Evolutionary conservation across 2,113 vertebrate species (phyloP).

Genomic region (Nothoprocta pentlandii): DNA sequence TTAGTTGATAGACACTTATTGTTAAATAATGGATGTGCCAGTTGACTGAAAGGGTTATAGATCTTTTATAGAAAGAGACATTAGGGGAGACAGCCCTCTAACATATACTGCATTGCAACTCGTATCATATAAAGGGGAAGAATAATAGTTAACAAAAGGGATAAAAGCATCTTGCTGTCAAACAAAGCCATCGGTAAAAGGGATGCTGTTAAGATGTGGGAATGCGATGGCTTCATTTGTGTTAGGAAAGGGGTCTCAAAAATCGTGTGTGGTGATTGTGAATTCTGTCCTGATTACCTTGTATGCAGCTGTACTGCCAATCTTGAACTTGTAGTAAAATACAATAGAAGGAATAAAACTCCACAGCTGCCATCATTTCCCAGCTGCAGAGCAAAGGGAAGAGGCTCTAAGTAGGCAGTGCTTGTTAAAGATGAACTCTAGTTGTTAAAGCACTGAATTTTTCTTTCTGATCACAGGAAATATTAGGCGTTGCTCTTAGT

Average conservation of each 20-base stretch:
- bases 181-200: neutral
- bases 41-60: neutral
- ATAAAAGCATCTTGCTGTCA: neutral
- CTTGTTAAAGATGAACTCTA: neutral
- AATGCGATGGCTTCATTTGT: neutral
- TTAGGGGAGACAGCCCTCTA: neutral
- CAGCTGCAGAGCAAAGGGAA: neutral
- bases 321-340: neutral
- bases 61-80: neutral
- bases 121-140: neutral
- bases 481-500: neutral
- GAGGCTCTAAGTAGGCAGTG: neutral
- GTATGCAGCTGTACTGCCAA: neutral
- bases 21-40: neutral
- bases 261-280: neutral
- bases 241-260: neutral
- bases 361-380: neutral
- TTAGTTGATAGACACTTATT: neutral
- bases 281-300: neutral
- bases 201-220: neutral
- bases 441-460: neutral
- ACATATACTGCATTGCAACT: neutral
- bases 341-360: neutral
- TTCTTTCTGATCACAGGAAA: neutral
- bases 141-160: neutral